Evolutionary conservation across 2,113 vertebrate genomes (phyloP).

Genomic region (Gasterosteus nipponicus): DNA sequence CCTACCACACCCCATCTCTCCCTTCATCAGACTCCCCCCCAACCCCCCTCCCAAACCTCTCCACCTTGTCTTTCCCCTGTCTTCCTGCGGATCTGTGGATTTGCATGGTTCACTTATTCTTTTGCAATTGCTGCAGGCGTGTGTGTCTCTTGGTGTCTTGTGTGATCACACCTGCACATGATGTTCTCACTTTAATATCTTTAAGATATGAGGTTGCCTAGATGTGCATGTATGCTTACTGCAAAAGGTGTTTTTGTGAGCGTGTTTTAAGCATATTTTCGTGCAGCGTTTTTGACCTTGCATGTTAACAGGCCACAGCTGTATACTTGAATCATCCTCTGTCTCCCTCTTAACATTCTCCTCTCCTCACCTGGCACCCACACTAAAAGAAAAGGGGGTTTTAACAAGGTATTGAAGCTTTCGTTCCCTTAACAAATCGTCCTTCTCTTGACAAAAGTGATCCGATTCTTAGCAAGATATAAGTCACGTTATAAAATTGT

Average conservation of each 20-base stretch:
- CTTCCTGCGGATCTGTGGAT: constrained; percentile 75
- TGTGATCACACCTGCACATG: constrained; percentile 57
- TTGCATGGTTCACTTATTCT: constrained; percentile 70
- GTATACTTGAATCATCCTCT: constrained; percentile 39
- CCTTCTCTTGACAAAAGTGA: neutral
- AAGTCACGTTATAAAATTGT: neutral
- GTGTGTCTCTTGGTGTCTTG: constrained; percentile 35
- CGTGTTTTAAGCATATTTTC: constrained; percentile 32
- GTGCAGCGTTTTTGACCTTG: constrained; percentile 24
- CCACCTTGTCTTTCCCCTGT: constrained; percentile 49
- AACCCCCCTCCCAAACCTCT: constrained; percentile 41
- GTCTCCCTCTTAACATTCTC: constrained; percentile 35
- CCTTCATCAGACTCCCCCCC: constrained; percentile 15
- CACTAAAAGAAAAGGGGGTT: constrained; percentile 6
- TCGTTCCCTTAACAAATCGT: neutral
- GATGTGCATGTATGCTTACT: constrained; percentile 41
- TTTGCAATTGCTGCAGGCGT: constrained; percentile 57
- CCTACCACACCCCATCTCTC: constrained; percentile 28
- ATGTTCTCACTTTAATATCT: constrained; percentile 53
- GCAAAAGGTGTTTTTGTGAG: neutral
- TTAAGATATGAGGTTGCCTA: constrained; percentile 12
- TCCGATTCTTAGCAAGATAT: neutral
- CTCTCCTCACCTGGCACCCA: constrained; percentile 50
- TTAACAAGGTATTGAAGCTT: neutral
- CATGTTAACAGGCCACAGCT: constrained; percentile 54